Evolutionary conservation across 2,888 invertebrate species (phyloP).

Genomic region (Diachrysia chrysitis): DNA sequence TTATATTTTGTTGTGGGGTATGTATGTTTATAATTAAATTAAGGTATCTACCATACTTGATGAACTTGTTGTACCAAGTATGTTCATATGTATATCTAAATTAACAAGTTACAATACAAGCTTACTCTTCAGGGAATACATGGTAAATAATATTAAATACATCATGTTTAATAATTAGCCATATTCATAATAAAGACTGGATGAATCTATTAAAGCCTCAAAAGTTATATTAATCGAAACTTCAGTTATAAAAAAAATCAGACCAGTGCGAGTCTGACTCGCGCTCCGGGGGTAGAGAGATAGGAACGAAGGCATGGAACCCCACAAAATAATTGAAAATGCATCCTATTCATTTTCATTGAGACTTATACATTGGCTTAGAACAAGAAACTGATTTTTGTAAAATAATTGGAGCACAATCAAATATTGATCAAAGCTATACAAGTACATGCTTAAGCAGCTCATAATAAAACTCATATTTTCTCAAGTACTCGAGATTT

Average conservation of each 20-base stretch:
- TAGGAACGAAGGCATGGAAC: too few relatives aligned
- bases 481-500: conserved; percentile 5
- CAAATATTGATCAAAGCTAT: conserved; percentile 4
- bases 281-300: too few relatives aligned
- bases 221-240: conserved; percentile 9
- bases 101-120: neutral
- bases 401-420: conserved; percentile 19
- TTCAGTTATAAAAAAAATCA: conserved; percentile 5
- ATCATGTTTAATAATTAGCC: neutral
- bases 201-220: neutral
- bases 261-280: too few relatives aligned
- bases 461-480: conserved; percentile 6
- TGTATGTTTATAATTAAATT: too few relatives aligned
- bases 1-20: too few relatives aligned
- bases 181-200: neutral
- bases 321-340: conserved; percentile 16
- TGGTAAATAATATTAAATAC: neutral
- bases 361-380: conserved; percentile 28
- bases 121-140: conserved; percentile 3
- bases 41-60: too few relatives aligned
- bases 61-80: neutral
- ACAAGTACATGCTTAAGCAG: neutral
- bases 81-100: neutral
- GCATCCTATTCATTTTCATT: conserved; percentile 34
- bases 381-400: conserved; percentile 55